Base-by-base conservation (phyloP, 2,888 invertebrate genomes). In the Athripsodes cinereus region DNA sequence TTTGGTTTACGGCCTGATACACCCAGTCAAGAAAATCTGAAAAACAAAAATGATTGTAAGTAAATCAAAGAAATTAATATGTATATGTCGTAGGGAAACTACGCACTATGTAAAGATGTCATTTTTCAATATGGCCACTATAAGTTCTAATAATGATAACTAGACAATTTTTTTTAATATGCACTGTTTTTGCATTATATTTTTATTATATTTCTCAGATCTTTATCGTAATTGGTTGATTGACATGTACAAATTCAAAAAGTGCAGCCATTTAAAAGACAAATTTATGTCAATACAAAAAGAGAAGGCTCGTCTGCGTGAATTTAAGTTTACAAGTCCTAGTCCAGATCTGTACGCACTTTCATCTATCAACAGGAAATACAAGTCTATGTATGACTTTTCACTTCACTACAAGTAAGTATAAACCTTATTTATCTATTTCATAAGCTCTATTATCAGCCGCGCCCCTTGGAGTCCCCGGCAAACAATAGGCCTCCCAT, bases 341-440 rank as follows among this genome's bases (percentile, higher is more conserved):
- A 3, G 8, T 13, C n/a, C 13, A 3, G 13, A 13, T 13, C 13
- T 3, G 8, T 13, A 40, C 40, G 16, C 13, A 3, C 16, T 40
- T 18, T 53, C 52, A 11, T 54, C 57, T 49, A 67, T 77, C 11
- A 68, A 76, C 0, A 66, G 70, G 10, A 72, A 70, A 0, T 77
- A 77, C 61, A 71, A 70, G 5, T 76, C 77, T 8, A 75, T 74
- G 67, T 78, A 77, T 61, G 71, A 74, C 63, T 78, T 78, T 62
- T 75, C 74, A 3, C 77, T 76, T 62, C 73, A 71, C 59, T 78
- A 74, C 69, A 76, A 75, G 78, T 75, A 66, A 40, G 22, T 26
- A 26, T 10, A 8, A 40, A 3, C 11, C 31, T 31, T 31, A 8
- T 31, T 31, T 31, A 31, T 31, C 31, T 31, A n/a, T n/a, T n/a